Conservation (phyloP, 2,888 invertebrate genomes). For the Rhaphigaster nebulosa region DNA sequence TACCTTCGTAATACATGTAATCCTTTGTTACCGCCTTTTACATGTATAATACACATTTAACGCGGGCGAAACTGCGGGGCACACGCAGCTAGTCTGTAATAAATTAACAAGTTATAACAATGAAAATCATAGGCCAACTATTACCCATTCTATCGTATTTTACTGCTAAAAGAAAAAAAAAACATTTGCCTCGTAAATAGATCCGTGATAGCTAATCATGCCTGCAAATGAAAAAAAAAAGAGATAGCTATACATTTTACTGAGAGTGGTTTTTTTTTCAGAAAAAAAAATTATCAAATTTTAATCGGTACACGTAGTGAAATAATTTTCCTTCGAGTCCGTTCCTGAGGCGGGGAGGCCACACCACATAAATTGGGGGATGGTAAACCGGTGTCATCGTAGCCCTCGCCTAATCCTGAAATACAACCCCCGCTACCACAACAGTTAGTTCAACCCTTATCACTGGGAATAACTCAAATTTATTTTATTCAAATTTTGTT, state of each 20-base stretch:
- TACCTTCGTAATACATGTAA: too few species aligned
- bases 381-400: slow-evolving; percentile 51
- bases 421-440: slow-evolving; percentile 42
- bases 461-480: slow-evolving; percentile 51
- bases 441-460: slow-evolving; percentile 55
- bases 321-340: slow-evolving; percentile 1
- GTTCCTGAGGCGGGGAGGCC: background rate
- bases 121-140: background rate
- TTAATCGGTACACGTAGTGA: slow-evolving; percentile 35
- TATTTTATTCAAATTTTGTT: slow-evolving; percentile 54
- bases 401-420: slow-evolving; percentile 48
- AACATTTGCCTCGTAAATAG: background rate
- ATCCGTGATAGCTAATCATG: background rate
- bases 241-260: background rate
- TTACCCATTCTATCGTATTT: background rate
- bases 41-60: too few species aligned
- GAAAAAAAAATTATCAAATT: slow-evolving; percentile 22
- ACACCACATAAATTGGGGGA: slow-evolving; percentile 51
- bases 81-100: too few species aligned
- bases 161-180: background rate
- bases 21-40: too few species aligned
- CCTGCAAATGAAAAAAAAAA: background rate
- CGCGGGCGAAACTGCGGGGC: too few species aligned
- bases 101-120: background rate
- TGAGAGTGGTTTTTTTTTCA: background rate